Percentiles rank a stretch among this genome's conserved stretches.
phyloP scores from a whole-genome alignment of 2,888 invertebrate genomes.

The Epirrhoe alternata region DNA sequence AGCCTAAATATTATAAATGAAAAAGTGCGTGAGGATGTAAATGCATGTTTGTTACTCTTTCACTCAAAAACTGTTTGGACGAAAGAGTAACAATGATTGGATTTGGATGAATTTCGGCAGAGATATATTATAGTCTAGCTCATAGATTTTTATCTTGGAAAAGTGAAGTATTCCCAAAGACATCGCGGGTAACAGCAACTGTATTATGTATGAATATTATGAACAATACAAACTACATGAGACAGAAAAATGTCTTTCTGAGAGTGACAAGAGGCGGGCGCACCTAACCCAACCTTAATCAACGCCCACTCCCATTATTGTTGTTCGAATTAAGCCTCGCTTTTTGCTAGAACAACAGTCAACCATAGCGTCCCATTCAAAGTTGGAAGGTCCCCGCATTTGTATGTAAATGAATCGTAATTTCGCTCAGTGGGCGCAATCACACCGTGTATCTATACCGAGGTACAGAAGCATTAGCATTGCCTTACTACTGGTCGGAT shows the following conservation, averaged over 20 bases:
- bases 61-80: too few relatives aligned
- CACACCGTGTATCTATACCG: conserved; percentile 61
- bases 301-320: conserved; percentile 66
- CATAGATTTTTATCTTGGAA: too few relatives aligned
- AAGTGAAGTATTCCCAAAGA: too few relatives aligned
- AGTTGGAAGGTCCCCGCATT: conserved; percentile 74
- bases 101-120: too few relatives aligned
- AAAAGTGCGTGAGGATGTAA: too few relatives aligned
- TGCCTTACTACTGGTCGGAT: too few relatives aligned
- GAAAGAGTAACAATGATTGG: too few relatives aligned
- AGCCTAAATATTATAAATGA: too few relatives aligned
- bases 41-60: too few relatives aligned
- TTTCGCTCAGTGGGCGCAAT: conserved; percentile 70
- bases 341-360: conserved; percentile 80
- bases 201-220: not conserved
- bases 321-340: conserved; percentile 74
- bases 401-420: conserved; percentile 82
- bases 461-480: conserved; percentile 1
- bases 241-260: conserved; percentile 60
- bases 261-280: conserved; percentile 62
- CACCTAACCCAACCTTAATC: conserved; percentile 63
- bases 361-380: conserved; percentile 71
- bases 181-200: too few relatives aligned
- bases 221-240: conserved; percentile 34
- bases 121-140: too few relatives aligned